Evolutionary conservation across 1,140 invertebrate genomes (phyloP).

Genomic region (Drosophila nikananu): DNA sequence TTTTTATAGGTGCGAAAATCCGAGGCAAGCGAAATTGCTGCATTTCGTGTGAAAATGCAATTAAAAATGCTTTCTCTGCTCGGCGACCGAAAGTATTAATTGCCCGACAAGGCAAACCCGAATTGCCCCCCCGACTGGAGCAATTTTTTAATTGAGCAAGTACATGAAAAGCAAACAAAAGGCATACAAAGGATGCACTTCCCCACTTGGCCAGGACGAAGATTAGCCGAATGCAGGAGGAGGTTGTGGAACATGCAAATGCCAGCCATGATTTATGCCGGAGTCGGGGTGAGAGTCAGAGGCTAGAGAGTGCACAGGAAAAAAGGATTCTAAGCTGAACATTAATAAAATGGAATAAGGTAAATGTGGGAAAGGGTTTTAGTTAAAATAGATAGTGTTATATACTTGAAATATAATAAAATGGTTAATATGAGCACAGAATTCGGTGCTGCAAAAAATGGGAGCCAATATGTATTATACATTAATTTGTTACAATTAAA

Average conservation of each 20-base stretch:
- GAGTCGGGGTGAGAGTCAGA: slow-evolving; percentile 24
- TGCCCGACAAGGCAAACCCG: slow-evolving; percentile 63
- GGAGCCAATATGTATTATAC: neutral
- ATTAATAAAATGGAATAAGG: neutral
- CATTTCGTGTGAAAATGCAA: slow-evolving; percentile 76
- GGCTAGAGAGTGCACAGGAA: slow-evolving; percentile 19
- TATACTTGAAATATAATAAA: too few relatives aligned
- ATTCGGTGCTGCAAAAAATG: neutral
- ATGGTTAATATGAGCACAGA: too few relatives aligned
- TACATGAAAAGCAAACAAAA: slow-evolving; percentile 72
- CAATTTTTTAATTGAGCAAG: slow-evolving; percentile 81
- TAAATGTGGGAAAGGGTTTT: neutral
- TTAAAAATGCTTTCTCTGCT: slow-evolving; percentile 68
- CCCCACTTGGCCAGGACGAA: slow-evolving; percentile 44
- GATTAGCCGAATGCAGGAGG: slow-evolving; percentile 57
- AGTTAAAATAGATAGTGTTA: neutral
- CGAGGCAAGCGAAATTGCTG: slow-evolving; percentile 53
- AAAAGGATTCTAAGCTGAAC: neutral
- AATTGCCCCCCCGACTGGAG: slow-evolving; percentile 31
- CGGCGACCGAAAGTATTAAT: slow-evolving; percentile 73
- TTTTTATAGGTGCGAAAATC: slow-evolving; percentile 75
- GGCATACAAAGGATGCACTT: slow-evolving; percentile 70
- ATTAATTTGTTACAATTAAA: too few relatives aligned
- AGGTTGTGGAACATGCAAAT: slow-evolving; percentile 65
- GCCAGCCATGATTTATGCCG: slow-evolving; percentile 80